These are phyloP conservation scores for Abrostola triplasia DNA, from an alignment of 2,888 invertebrate genomes.

Conservation along the genomic window DNA sequence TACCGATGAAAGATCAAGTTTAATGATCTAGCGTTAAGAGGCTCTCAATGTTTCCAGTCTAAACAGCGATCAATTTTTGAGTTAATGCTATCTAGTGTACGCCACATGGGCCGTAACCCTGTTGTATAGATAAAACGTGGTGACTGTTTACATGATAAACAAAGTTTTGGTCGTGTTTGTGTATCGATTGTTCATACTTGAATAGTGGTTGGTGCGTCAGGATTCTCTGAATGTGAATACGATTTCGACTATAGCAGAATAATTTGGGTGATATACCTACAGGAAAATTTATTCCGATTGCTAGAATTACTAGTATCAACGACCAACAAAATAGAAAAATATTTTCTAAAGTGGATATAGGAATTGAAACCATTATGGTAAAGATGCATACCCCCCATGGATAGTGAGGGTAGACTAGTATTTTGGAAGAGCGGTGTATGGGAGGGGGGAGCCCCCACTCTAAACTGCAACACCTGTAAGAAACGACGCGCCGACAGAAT, in stretches of 20 bases:
- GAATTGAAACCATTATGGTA: constrained; percentile 50
- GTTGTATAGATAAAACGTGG: constrained; percentile 61
- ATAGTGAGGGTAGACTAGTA: constrained; percentile 82
- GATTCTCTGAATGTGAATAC: constrained; percentile 55
- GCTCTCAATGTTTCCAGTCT: constrained; percentile 39
- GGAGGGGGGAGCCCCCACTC: constrained; percentile 82
- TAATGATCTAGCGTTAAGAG: constrained; percentile 38
- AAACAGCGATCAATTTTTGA: constrained; percentile 56
- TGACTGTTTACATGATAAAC: constrained; percentile 70
- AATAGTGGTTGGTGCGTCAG: constrained; percentile 43
- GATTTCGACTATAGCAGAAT: constrained; percentile 8
- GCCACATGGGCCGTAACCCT: constrained; percentile 69
- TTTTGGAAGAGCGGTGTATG: constrained; percentile 85
- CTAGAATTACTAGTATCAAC: not conserved
- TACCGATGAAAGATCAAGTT: constrained; percentile 44
- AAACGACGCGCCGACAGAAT: constrained; percentile 83
- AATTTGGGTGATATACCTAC: constrained; percentile 6
- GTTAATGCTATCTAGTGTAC: constrained; percentile 62
- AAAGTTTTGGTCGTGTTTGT: constrained; percentile 60
- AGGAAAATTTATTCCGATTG: no score
- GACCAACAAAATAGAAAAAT: not conserved
- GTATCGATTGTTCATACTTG: constrained; percentile 57
- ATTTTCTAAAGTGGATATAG: constrained; percentile 15
- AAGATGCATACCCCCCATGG: constrained; percentile 73
- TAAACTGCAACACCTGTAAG: constrained; percentile 83